Conservation (phyloP, 2,113 vertebrate genomes). For the Atrichornis clamosus region DNA sequence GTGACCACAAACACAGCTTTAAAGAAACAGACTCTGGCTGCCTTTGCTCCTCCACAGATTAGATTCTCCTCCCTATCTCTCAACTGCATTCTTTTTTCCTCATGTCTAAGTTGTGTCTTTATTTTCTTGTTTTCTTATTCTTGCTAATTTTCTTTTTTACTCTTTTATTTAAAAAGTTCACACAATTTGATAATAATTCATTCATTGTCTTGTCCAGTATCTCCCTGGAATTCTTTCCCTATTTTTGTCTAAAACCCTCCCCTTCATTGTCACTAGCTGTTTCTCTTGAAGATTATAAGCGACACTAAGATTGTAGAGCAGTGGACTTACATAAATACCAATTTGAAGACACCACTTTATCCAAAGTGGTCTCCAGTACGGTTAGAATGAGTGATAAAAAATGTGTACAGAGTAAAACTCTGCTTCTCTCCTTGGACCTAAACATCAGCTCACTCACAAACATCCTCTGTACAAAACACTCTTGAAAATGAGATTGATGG, state of each 20-base stretch:
- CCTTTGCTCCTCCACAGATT: background rate
- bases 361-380: background rate
- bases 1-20: background rate
- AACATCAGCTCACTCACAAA: background rate
- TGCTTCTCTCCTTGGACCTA: background rate
- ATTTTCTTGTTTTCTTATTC: background rate
- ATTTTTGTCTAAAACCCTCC: background rate
- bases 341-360: background rate
- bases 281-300: background rate
- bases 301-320: background rate
- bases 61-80: background rate
- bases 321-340: background rate
- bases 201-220: background rate
- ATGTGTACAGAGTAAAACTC: background rate
- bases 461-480: constrained; percentile 1
- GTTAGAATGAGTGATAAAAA: background rate
- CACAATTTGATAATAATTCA: background rate
- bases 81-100: rapidly evolving
- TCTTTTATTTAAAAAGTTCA: background rate
- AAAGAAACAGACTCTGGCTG: background rate
- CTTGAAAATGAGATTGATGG: constrained; percentile 28
- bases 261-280: background rate
- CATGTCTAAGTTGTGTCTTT: background rate
- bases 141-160: background rate
- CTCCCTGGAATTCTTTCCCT: too few species aligned